These are phyloP conservation scores for Andrena marginata DNA, from an alignment of 2,888 invertebrate genomes.

Conservation along the genomic window DNA sequence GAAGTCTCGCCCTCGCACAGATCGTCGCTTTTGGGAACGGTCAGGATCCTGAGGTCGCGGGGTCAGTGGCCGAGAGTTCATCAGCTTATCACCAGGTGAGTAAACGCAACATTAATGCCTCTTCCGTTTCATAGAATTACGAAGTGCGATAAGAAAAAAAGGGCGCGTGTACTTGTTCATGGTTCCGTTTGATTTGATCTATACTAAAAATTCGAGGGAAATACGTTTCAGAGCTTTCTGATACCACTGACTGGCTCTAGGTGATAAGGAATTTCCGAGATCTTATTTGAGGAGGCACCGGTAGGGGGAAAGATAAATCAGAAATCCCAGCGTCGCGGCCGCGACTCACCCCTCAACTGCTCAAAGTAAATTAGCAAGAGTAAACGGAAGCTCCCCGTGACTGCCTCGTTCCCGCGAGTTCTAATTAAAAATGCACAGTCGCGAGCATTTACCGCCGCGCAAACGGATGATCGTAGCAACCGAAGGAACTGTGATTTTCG, in stretches of 20 bases:
- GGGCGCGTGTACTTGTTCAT: no score
- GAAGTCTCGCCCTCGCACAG: conserved; percentile 86
- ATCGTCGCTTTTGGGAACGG: conserved; percentile 87
- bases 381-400: conserved; percentile 20
- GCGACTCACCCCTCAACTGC: background rate
- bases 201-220: no score
- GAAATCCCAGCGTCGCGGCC: conserved; percentile 18
- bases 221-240: no score
- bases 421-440: conserved; percentile 48
- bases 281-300: background rate
- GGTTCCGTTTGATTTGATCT: no score
- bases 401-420: conserved; percentile 13
- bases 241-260: no score
- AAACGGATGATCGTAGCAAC: conserved; percentile 28
- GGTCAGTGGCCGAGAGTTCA: conserved; percentile 89
- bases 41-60: conserved; percentile 87
- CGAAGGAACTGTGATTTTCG: conserved; percentile 28
- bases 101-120: no score
- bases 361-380: conserved; percentile 30
- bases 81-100: conserved; percentile 89
- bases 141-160: no score
- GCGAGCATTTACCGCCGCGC: conserved; percentile 26
- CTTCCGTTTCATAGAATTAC: no score
- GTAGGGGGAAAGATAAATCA: conserved; percentile 10
- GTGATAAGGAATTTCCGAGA: background rate